phyloP scores from a whole-genome alignment of 2,888 invertebrate genomes.

The Ophonus ardosiacus region DNA sequence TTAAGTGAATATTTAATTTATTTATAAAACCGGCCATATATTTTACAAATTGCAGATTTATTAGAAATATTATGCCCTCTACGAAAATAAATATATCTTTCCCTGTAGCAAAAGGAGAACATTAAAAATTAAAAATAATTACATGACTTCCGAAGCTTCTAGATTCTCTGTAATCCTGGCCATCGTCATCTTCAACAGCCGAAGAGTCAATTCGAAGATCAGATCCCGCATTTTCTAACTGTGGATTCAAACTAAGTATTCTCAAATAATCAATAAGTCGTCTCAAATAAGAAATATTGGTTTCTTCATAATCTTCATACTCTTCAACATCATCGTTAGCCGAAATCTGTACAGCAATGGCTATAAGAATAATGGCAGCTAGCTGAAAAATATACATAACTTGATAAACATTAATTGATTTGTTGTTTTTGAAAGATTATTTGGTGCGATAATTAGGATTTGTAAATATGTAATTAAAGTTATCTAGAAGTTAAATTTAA shows the following conservation, averaged over 20 bases:
- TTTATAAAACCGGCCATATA: no score
- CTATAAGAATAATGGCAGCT: constrained; percentile 8
- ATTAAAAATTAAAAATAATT: not conserved
- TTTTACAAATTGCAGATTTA: no score
- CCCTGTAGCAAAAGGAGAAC: no score
- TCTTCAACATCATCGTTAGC: not conserved
- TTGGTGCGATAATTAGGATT: not conserved
- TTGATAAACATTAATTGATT: not conserved
- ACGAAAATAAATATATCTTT: no score
- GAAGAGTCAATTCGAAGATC: not conserved
- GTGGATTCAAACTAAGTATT: not conserved
- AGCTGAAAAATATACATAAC: constrained; percentile 37
- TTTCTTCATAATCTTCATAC: constrained; percentile 42
- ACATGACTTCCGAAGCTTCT: constrained; percentile 11
- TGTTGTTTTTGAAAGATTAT: not conserved
- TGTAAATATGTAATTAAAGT: constrained; percentile 30
- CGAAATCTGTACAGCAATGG: constrained; percentile 14
- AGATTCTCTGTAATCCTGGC: constrained; percentile 12
- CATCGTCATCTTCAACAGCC: not conserved
- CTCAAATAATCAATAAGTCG: not conserved
- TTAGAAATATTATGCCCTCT: no score
- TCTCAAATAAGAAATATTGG: not conserved
- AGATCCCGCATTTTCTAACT: not conserved
- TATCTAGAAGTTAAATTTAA: not conserved
- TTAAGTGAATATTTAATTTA: no score